phyloP scores from a whole-genome alignment of 2,113 vertebrate species.

The Leucosticte australis region DNA sequence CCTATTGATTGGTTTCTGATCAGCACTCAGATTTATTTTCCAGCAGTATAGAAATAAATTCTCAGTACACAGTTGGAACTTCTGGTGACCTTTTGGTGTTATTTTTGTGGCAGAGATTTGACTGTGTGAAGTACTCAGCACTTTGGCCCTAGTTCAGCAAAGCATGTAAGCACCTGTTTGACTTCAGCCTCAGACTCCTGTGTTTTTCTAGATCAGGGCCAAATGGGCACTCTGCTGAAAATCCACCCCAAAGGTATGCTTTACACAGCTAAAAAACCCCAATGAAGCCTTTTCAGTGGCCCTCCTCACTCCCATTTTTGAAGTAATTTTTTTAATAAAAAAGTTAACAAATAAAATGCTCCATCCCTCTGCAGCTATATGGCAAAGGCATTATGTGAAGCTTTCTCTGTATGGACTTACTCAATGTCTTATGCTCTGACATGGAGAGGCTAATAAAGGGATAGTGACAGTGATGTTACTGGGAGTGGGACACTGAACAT shows the following conservation, averaged over 20 bases:
- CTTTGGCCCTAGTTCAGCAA: background rate
- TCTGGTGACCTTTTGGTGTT: background rate
- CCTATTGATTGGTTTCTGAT: background rate
- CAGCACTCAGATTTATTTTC: background rate
- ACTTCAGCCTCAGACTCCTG: background rate
- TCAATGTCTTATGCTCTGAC: background rate
- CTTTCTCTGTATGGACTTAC: background rate
- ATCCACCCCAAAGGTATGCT: background rate
- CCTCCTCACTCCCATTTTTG: background rate
- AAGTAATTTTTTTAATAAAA: background rate
- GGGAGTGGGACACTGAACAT: background rate
- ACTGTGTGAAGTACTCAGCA: background rate
- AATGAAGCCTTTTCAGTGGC: background rate
- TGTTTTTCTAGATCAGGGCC: background rate
- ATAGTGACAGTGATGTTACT: background rate
- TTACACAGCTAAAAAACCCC: background rate
- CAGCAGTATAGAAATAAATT: background rate
- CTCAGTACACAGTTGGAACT: background rate
- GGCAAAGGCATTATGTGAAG: background rate
- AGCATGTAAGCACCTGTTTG: background rate
- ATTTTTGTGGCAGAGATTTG: background rate
- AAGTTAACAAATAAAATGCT: background rate
- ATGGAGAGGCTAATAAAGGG: background rate
- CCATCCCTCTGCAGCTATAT: background rate
- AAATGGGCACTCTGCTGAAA: background rate